phyloP scores from a whole-genome alignment of 2,797 vertebrate species.

The Karalla daura region DNA sequence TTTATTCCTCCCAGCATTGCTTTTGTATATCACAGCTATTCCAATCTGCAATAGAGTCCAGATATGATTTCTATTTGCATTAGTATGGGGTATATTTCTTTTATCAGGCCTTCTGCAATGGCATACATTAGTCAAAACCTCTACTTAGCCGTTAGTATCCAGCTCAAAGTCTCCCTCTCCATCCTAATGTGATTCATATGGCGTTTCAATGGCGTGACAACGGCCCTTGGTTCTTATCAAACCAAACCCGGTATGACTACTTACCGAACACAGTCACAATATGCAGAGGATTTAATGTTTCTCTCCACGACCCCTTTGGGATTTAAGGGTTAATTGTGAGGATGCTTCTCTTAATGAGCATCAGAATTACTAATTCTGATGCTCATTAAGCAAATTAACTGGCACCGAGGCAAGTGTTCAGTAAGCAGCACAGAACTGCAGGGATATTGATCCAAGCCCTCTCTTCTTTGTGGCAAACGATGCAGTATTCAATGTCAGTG shows the following conservation, averaged over 20 bases:
- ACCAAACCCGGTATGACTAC: constrained; percentile 13
- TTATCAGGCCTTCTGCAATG: constrained; percentile 1
- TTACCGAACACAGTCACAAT: constrained; percentile 16
- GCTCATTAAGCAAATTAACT: constrained; percentile 76
- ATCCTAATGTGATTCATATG: constrained; percentile 21
- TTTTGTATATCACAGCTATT: background rate
- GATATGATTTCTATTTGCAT: background rate
- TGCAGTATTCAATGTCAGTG: constrained; percentile 26
- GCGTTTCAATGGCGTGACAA: constrained; percentile 1
- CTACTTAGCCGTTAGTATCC: background rate
- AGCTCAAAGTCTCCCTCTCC: constrained; percentile 5
- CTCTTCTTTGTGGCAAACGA: constrained; percentile 26
- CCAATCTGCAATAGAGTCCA: background rate
- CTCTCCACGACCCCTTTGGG: constrained; percentile 60
- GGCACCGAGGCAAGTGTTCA: constrained; percentile 44
- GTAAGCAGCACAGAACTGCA: constrained; percentile 46
- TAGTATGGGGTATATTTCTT: background rate
- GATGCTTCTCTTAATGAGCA: constrained; percentile 61
- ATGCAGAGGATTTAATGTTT: constrained; percentile 36
- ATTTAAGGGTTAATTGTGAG: constrained; percentile 72
- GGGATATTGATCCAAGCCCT: constrained; percentile 49
- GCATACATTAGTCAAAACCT: background rate
- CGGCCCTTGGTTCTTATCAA: background rate
- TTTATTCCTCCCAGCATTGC: background rate
- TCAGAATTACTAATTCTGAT: constrained; percentile 63